Conservation (phyloP, 2,888 invertebrate genomes). For the Seira ritae region DNA sequence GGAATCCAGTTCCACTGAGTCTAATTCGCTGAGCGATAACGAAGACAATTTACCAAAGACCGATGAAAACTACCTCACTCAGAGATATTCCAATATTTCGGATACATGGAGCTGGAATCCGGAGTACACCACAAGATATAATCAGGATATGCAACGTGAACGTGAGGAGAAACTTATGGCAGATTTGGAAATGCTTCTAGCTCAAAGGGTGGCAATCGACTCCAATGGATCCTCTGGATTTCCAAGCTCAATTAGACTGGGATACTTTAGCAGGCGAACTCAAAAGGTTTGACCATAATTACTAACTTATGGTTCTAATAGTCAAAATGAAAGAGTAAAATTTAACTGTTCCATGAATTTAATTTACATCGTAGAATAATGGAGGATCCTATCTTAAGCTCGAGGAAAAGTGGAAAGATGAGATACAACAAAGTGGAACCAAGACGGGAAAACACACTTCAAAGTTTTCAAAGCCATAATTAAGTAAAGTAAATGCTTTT, state of each 20-base stretch:
- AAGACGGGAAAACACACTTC: no score
- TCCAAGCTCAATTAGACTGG: slow-evolving; percentile 52
- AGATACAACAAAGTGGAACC: slow-evolving; percentile 57
- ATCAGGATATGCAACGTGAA: slow-evolving; percentile 91
- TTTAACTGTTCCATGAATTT: background rate
- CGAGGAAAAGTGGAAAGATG: slow-evolving; percentile 87
- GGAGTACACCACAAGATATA: slow-evolving; percentile 86
- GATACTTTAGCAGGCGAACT: slow-evolving; percentile 64
- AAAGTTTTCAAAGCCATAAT: no score
- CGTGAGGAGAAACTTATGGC: slow-evolving; percentile 86
- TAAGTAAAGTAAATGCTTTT: no score
- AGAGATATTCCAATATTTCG: slow-evolving; percentile 35
- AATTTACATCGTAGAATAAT: slow-evolving; percentile 53
- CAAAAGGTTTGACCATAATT: slow-evolving; percentile 46
- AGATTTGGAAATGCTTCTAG: slow-evolving; percentile 82
- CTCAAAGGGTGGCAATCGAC: slow-evolving; percentile 76
- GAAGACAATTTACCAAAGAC: slow-evolving; percentile 51
- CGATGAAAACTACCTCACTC: slow-evolving; percentile 51
- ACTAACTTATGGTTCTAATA: background rate
- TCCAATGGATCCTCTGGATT: slow-evolving; percentile 60
- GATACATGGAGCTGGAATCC: slow-evolving; percentile 81
- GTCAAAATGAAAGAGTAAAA: background rate
- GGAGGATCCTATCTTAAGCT: slow-evolving; percentile 86
- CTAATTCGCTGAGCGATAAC: slow-evolving; percentile 63
- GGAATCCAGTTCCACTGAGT: slow-evolving; percentile 62